These are phyloP conservation scores for Sycon ciliatum DNA, from an alignment of 37 sponge, comb jelly and placozoan species.

Conservation along the genomic window DNA sequence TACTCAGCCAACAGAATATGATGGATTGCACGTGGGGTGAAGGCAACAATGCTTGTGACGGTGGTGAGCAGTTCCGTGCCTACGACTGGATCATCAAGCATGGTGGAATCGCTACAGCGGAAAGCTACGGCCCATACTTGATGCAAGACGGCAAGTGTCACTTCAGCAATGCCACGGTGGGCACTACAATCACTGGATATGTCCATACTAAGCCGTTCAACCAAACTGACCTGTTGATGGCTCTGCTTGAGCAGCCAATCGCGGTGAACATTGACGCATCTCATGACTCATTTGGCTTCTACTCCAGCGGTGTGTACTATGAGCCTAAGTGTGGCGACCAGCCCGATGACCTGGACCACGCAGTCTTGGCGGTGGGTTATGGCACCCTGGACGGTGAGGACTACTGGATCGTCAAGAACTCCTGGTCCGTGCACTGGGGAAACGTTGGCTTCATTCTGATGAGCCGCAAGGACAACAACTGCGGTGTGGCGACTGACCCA, in stretches of 20 bases:
- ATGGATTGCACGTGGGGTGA: constrained; percentile 93
- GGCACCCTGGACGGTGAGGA: constrained; percentile 52
- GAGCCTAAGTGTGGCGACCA: constrained; percentile 76
- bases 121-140: constrained; percentile 65
- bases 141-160: constrained; percentile 82
- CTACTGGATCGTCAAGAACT: constrained; percentile 85
- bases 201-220: constrained; percentile 22
- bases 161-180: constrained; percentile 25
- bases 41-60: constrained; percentile 98
- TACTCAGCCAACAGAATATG: constrained; percentile 40
- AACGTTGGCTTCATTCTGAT: constrained; percentile 84
- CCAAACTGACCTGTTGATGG: constrained; percentile 37
- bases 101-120: constrained; percentile 77
- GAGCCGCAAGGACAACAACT: constrained; percentile 84
- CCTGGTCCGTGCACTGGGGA: constrained; percentile 98
- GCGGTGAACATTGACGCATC: constrained; percentile 90
- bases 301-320: constrained; percentile 86
- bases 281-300: constrained; percentile 72
- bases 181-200: not conserved
- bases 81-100: constrained; percentile 82
- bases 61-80: constrained; percentile 86
- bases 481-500: constrained; percentile 92
- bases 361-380: constrained; percentile 92
- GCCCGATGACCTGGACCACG: constrained; percentile 86
- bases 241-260: constrained; percentile 59